Evolutionary conservation across 2,797 vertebrate genomes (phyloP).

Genomic region (Eidolon dupreanum): DNA sequence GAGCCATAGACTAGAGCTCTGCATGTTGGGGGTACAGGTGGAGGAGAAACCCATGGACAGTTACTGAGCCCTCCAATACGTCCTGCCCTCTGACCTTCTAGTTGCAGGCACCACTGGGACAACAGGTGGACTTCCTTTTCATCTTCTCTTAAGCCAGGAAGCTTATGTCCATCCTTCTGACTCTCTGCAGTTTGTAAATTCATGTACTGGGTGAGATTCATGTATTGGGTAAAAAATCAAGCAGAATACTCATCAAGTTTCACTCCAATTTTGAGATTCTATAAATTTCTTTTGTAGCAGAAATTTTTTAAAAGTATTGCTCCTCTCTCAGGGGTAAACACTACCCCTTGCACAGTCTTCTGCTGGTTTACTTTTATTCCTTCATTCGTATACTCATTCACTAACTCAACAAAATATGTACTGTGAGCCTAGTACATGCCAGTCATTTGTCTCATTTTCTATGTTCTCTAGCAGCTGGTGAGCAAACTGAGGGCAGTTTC

Average conservation of each 20-base stretch:
- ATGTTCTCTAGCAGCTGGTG: not conserved
- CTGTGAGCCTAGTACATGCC: not conserved
- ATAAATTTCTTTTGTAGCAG: not conserved
- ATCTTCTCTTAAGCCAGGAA: not conserved
- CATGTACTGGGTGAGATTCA: not conserved
- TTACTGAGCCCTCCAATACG: not conserved
- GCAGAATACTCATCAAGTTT: not conserved
- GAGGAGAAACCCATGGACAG: not conserved
- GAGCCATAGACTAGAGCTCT: not conserved
- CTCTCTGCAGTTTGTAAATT: not conserved
- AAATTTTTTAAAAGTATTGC: not conserved
- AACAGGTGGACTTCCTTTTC: fast-evolving
- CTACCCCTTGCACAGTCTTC: not conserved
- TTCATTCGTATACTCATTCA: not conserved
- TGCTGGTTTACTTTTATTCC: not conserved
- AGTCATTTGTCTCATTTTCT: not conserved
- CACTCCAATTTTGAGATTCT: not conserved
- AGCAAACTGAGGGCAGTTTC: not conserved
- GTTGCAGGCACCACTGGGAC: no score
- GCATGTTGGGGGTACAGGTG: not conserved
- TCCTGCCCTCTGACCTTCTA: not conserved
- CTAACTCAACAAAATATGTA: not conserved
- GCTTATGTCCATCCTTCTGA: not conserved
- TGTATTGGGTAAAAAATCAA: not conserved
- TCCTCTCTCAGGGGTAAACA: not conserved